phyloP scores from a whole-genome alignment of 2,113 vertebrate species.

The Ammodytes dubius region DNA sequence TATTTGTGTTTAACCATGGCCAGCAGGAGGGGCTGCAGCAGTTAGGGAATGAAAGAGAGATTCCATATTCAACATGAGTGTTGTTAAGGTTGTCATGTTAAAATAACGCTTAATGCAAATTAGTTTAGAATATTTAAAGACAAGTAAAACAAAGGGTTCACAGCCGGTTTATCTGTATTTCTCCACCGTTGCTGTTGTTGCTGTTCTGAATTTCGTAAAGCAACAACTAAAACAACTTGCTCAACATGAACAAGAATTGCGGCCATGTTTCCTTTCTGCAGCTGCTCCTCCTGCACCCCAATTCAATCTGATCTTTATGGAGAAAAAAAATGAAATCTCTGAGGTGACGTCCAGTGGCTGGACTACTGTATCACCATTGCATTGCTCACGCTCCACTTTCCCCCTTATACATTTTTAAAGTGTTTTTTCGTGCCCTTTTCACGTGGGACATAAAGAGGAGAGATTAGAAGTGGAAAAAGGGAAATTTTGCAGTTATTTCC shows the following conservation, averaged over 20 bases:
- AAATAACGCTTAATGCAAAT: too few species aligned
- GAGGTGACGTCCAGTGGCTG: background rate
- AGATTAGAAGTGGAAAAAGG: conserved; percentile 51
- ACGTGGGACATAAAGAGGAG: background rate
- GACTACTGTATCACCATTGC: conserved; percentile 37
- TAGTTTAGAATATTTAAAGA: too few species aligned
- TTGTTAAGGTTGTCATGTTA: too few species aligned
- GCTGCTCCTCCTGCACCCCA: conserved; percentile 38
- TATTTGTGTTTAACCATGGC: too few species aligned
- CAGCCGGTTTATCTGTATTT: too few species aligned
- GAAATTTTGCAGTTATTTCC: conserved; percentile 71
- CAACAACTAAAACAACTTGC: background rate
- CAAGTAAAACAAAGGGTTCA: too few species aligned
- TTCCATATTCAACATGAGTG: too few species aligned
- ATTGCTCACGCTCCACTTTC: background rate
- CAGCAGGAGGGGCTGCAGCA: too few species aligned
- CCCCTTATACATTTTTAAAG: conserved; percentile 49
- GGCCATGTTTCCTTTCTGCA: conserved; percentile 17
- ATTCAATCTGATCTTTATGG: background rate
- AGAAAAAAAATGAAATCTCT: background rate
- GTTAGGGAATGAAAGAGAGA: too few species aligned
- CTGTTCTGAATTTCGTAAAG: too few species aligned
- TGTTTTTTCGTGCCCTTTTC: conserved; percentile 30
- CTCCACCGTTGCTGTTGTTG: too few species aligned
- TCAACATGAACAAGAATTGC: too few species aligned